Conservation (phyloP, 2,888 invertebrate genomes). For the Eugnorisma glareosa region DNA sequence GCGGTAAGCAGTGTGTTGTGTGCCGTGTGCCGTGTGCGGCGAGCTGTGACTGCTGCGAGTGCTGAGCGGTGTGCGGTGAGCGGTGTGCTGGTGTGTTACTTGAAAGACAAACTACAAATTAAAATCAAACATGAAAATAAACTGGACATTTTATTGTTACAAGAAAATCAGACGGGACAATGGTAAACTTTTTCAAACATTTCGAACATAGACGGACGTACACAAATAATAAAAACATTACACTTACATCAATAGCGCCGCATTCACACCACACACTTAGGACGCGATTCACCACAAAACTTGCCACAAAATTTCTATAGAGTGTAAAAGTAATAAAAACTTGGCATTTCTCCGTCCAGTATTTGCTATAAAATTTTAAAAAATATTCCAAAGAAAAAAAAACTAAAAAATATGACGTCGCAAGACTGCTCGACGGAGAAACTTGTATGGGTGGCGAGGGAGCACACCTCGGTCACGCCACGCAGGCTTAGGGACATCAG, state of each 20-base stretch:
- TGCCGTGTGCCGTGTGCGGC: no score
- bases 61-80: no score
- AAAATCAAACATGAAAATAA: conserved; percentile 58
- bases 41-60: no score
- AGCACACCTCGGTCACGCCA: conserved; percentile 62
- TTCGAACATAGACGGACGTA: conserved; percentile 74
- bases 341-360: conserved; percentile 75
- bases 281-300: conserved; percentile 71
- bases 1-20: no score
- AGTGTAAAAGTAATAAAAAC: conserved; percentile 55
- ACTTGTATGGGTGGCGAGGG: conserved; percentile 66
- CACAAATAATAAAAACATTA: conserved; percentile 84
- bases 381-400: conserved; percentile 66
- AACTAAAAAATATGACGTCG: conserved; percentile 68
- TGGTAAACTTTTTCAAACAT: conserved; percentile 76
- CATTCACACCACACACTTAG: conserved; percentile 72
- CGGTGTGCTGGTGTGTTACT: neutral
- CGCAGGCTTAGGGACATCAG: conserved; percentile 39
- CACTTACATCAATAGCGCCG: conserved; percentile 81
- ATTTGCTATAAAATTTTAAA: conserved; percentile 81
- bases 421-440: conserved; percentile 82
- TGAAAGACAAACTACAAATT: conserved; percentile 20
- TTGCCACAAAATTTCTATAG: conserved; percentile 65
- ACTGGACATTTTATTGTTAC: conserved; percentile 78
- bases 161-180: conserved; percentile 77